Base-by-base conservation (phyloP, 2,113 vertebrate genomes). In the Atlantisia rogersi region DNA sequence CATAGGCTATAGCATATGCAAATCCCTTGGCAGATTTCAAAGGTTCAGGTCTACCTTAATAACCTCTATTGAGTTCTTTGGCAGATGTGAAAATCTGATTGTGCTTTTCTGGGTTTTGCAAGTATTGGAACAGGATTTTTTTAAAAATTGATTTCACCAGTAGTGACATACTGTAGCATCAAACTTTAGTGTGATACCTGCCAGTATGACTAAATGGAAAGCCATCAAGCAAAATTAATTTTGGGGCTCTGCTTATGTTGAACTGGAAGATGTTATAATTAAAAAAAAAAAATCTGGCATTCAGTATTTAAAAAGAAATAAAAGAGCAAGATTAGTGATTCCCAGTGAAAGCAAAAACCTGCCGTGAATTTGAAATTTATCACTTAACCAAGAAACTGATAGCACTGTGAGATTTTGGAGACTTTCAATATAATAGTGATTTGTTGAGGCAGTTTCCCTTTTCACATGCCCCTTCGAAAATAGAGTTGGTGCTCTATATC, bases 1-100 rank as follows among this genome's bases (percentile, higher is more conserved):
- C 9, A 29, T 2, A 35, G 26, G 32, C 14, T 62, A 31, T 17
- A 73, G 58, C 11, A 8, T 2, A 42, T 7, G 10, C 0, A 3
- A 65, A 14, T 9, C 17, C 32, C 16, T 58, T 53, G 13, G 14
- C 18, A 64, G 63, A 62, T 53, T 81, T 73, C 29, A 65, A 24
- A 65, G 31, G 11, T 58, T 82, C 28, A 15, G 11, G 4, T 80
- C 82, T 88, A 50, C 24, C 28, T 82, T 62, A 39, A 52, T 42
- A 62, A 37, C 15, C 5, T 69, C 35, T 53, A 6, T 9, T 75
- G 16, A 88, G 14, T 12, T 8, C 5, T 84, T 82, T 35, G 22
- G 52, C 40, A 42, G 42, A 76, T 77, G 14, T 35, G 19, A 80
- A 93, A 86, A 55, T 19, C 19, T 64, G 24, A 16, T 56, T 2